These are phyloP conservation scores for Sternarchorhynchus goeldii DNA, from an alignment of 2,797 vertebrate species.

Conservation along the genomic window DNA sequence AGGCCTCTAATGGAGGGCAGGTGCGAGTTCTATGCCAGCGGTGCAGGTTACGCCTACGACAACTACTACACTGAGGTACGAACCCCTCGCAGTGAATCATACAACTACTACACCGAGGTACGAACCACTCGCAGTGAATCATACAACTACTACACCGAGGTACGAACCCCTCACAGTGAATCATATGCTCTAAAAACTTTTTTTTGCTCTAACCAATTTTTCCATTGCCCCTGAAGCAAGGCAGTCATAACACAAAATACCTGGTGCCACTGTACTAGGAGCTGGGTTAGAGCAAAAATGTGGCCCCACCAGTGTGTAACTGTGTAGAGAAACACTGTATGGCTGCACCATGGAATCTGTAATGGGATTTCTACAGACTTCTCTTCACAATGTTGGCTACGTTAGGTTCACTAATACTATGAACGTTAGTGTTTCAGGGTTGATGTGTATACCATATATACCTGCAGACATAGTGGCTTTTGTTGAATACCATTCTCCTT, in stretches of 20 bases:
- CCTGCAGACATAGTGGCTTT: background rate
- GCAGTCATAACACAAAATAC: too few species aligned
- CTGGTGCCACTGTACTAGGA: too few species aligned
- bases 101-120: too few species aligned
- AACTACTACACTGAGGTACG: slow-evolving; percentile 84
- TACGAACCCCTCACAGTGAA: too few species aligned
- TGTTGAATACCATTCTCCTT: background rate
- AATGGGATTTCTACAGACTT: too few species aligned
- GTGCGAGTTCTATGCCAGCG: slow-evolving; percentile 86
- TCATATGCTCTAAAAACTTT: too few species aligned
- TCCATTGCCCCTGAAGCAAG: too few species aligned
- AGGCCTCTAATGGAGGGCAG: slow-evolving; percentile 82
- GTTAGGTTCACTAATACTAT: background rate
- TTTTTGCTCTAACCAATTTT: too few species aligned
- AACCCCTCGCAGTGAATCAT: background rate
- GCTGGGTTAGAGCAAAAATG: too few species aligned
- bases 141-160: too few species aligned
- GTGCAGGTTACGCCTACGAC: slow-evolving; percentile 80
- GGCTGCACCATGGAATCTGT: background rate
- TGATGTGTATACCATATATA: background rate
- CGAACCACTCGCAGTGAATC: background rate
- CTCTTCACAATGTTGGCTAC: background rate
- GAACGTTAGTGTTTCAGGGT: background rate
- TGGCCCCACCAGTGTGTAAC: too few species aligned
- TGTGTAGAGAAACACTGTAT: too few species aligned